Evolutionary conservation across 2,797 vertebrate species (phyloP), one percentile per base, ranked within the genome.

Genomic region (Pagetopsis macropterus): DNA sequence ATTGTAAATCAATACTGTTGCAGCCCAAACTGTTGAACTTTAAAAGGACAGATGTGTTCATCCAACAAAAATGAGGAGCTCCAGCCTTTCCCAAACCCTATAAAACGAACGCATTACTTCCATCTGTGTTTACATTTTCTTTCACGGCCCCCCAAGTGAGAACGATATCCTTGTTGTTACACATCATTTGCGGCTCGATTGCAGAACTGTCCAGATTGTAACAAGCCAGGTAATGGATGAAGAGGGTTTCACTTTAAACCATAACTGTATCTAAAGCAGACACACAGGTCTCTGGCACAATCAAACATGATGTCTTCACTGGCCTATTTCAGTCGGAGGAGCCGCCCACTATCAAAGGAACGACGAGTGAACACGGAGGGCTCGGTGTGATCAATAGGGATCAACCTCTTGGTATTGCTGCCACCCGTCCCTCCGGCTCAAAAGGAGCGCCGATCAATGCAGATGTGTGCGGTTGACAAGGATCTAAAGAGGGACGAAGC

Each of bases 401-500:
- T 91, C 89, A 90, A 68, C 67, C 79, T 85, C 82, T 82, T 61
- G 70, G 84, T 87, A 76, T 76, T 63, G 31, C 80, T 61, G 71
- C 83, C 83, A 64, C 76, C 82, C 21, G 9, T 84, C 81, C 77
- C 76, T 51, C 43, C 9, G 41, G 76, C 81, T 75, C 69, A 73
- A 52, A 72, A 56, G 43, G 48, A 70, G 69, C 75, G 43, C 54
- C 56, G 86, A 89, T 86, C 89, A 81, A 91, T 88, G 86, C 84
- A 85, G 84, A 90, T 87, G 87, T 87, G 84, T 81, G 85, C 60
- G 48, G 76, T 63, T 70, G 81, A 88, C 83, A 87, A 84, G 60
- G 80, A 87, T 86, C 79, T 84, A 65, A 79, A 84, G 74, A 75
- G 72, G 52, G 64, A 81, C 83, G 82, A 83, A 23, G 52, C 79